Conservation (phyloP, 1,140 invertebrate genomes). For the Condylostylus longicornis region DNA sequence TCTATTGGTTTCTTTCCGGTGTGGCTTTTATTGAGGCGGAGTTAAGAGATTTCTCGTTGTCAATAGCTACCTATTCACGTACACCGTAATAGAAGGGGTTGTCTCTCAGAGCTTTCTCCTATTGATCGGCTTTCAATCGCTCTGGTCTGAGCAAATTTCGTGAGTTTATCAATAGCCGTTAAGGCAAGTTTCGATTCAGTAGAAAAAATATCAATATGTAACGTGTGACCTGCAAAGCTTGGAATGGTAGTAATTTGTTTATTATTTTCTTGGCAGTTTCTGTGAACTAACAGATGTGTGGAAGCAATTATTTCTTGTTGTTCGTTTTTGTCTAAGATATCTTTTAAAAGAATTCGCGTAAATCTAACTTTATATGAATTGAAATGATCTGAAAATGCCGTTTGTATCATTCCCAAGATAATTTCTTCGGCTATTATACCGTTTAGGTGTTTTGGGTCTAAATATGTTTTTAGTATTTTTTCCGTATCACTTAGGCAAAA, state of each 20-base stretch:
- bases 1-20: slow-evolving; percentile 10
- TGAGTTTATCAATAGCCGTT: too few relatives aligned
- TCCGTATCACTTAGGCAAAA: neutral
- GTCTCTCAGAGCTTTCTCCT: slow-evolving; percentile 1
- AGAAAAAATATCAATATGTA: slow-evolving; percentile 11
- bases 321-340: slow-evolving; percentile 6
- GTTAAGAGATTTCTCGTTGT: slow-evolving; percentile 13
- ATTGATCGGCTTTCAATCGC: too few relatives aligned
- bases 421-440: slow-evolving; percentile 6
- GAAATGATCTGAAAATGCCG: slow-evolving; percentile 9
- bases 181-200: too few relatives aligned
- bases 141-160: too few relatives aligned
- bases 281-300: slow-evolving; percentile 9
- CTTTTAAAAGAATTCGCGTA: slow-evolving; percentile 5
- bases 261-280: slow-evolving; percentile 8
- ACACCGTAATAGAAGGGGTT: slow-evolving; percentile 10
- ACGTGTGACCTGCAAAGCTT: slow-evolving; percentile 7
- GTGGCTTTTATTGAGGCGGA: slow-evolving; percentile 11
- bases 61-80: slow-evolving; percentile 10
- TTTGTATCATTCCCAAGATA: slow-evolving; percentile 8
- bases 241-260: slow-evolving; percentile 11
- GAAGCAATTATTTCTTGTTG: slow-evolving; percentile 7
- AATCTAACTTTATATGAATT: slow-evolving; percentile 6
- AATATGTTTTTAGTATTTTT: slow-evolving; percentile 4
- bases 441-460: slow-evolving; percentile 8